A percentile compares a stretch with the other conserved stretches of the same genome.
phyloP scores from a whole-genome alignment of 2,797 vertebrate species.

The Mormyrus proboscirostris region DNA sequence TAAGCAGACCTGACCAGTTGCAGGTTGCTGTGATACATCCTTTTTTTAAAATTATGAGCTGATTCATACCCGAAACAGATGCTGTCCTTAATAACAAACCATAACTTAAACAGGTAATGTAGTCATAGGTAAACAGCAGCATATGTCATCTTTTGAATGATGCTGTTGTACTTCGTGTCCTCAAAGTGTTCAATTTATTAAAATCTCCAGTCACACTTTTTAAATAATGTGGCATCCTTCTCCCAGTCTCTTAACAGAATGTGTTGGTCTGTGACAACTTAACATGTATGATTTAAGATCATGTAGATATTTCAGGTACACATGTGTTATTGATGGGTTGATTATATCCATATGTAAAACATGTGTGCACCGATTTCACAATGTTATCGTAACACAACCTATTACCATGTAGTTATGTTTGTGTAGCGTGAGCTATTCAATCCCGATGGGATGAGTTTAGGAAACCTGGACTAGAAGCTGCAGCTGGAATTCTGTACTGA shows the following conservation, averaged over 20 bases:
- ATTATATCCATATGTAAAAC: constrained; percentile 1
- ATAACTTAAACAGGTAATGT: neutral
- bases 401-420: neutral
- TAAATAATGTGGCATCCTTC: neutral
- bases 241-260: neutral
- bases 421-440: neutral
- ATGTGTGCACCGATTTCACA: neutral
- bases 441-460: neutral
- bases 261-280: neutral
- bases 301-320: neutral
- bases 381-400: neutral
- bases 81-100: neutral
- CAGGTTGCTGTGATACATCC: neutral
- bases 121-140: neutral
- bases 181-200: neutral
- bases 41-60: neutral
- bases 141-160: neutral
- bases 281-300: neutral
- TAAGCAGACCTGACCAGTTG: neutral
- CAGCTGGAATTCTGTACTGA: neutral
- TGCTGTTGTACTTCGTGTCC: neutral
- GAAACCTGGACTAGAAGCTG: neutral
- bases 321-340: neutral
- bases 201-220: neutral
- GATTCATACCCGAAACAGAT: neutral